These are phyloP conservation scores for Caenorhabditis zanzibari DNA, from an alignment of 2,888 invertebrate species.

Conservation along the genomic window DNA sequence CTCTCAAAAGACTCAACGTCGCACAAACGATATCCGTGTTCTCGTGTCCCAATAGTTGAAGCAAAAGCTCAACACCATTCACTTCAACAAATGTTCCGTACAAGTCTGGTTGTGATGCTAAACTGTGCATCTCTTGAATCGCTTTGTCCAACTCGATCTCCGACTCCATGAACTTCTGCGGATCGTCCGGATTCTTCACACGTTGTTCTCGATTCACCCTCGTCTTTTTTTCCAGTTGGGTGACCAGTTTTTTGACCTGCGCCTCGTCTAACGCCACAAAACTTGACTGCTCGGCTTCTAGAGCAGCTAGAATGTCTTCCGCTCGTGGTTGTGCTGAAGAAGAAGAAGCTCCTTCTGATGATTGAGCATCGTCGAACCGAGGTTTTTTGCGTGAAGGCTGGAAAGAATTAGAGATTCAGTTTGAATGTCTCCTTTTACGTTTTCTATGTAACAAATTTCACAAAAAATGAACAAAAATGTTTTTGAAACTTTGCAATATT, in stretches of 20 bases:
- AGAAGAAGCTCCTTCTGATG: conserved; percentile 36
- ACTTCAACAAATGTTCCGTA: conserved; percentile 94
- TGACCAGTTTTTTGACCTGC: conserved; percentile 76
- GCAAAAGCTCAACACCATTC: conserved; percentile 91
- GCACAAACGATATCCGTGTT: conserved; percentile 94
- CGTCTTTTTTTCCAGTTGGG: conserved; percentile 90
- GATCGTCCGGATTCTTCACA: conserved; percentile 92
- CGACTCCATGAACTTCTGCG: conserved; percentile 92
- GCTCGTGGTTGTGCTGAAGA: conserved; percentile 40
- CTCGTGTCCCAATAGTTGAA: conserved; percentile 95
- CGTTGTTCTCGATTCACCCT: conserved; percentile 97
- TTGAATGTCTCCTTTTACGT: too few species aligned
- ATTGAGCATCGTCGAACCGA: conserved; percentile 61
- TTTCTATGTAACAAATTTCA: too few species aligned
- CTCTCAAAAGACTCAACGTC: conserved; percentile 88
- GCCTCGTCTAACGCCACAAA: conserved; percentile 75
- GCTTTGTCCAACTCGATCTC: conserved; percentile 94
- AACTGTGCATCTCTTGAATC: conserved; percentile 91
- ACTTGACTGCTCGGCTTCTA: conserved; percentile 74
- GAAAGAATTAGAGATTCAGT: not conserved
- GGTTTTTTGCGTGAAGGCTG: conserved; percentile 75
- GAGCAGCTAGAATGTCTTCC: conserved; percentile 77
- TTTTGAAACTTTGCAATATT: too few species aligned
- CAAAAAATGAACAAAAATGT: too few species aligned
- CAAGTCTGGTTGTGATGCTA: conserved; percentile 96